Conservation (phyloP, 2,113 vertebrate genomes). For the Glareola pratincola region DNA sequence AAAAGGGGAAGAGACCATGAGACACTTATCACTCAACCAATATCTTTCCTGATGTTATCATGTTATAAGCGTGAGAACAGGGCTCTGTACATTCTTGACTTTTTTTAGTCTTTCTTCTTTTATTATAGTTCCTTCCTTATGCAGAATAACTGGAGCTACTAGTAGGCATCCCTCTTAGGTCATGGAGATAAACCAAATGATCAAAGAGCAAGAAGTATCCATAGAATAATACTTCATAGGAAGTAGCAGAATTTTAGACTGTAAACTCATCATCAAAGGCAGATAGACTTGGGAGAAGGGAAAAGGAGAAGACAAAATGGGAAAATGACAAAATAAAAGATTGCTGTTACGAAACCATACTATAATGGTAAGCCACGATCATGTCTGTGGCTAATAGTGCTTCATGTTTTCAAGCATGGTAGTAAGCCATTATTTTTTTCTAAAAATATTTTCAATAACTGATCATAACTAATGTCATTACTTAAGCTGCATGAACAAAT, state of each 20-base stretch:
- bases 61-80: fast-evolving
- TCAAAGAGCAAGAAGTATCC: background rate
- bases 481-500: background rate
- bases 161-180: background rate
- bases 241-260: background rate
- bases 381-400: background rate
- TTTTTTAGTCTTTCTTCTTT: background rate
- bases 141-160: background rate
- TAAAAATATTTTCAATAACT: background rate
- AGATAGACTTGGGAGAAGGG: background rate
- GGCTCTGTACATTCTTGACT: background rate
- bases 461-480: background rate
- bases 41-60: fast-evolving
- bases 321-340: background rate
- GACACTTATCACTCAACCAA: background rate
- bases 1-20: background rate
- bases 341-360: background rate
- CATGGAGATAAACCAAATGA: background rate
- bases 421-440: background rate
- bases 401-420: background rate
- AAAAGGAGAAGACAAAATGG: background rate
- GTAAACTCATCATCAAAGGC: background rate
- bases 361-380: background rate
- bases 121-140: background rate
- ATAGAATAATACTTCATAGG: background rate